Evolutionary conservation across 2,797 vertebrate genomes (phyloP), one percentile per base, ranked within the genome.

Genomic region (Poecilia wingei): DNA sequence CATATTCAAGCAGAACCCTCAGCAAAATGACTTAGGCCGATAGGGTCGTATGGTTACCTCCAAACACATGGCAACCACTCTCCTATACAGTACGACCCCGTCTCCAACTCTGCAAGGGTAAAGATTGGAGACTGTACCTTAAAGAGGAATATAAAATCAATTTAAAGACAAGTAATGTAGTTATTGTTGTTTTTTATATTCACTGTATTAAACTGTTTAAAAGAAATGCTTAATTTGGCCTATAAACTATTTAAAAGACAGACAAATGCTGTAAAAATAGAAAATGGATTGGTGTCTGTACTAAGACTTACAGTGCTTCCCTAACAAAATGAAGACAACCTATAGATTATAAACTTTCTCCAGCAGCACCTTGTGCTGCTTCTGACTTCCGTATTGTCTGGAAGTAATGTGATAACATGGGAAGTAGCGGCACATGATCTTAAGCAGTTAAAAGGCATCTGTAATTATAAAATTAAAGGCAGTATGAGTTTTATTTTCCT

Each of bases 401-500:
- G 25, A 74, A 84, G 83, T 90, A 89, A 91, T 72, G 16, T 73
- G 43, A 89, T 92, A 89, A 88, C 72, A 77, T 49, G 61, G 78
- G 45, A 83, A 83, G 78, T 73, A 78, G 77, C 6, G 43, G 88
- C 92, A 93, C 90, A 91, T 94, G 93, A 93, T 87, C 86, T 83
- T 47, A 64, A 31, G 71, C 78, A 57, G 55, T 81, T 79, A 76
- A 86, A 85, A 57, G 85, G 59, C 66, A 79, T 64, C 47, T 82
- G 77, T 76, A 91, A 87, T 91, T 87, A 87, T 90, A 14, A 91
- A 92, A 93, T 92, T 70, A 89, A 90, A 82, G 51, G 79, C 86
- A 78, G 77, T 82, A 77, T 68, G 91, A 78, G 82, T 89, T 91
- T 92, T 90, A 93, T 92, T 91, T 80, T 75, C 73, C 72, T 71